phyloP scores from a whole-genome alignment of 2,888 invertebrate species.

The Congeria kusceri region DNA sequence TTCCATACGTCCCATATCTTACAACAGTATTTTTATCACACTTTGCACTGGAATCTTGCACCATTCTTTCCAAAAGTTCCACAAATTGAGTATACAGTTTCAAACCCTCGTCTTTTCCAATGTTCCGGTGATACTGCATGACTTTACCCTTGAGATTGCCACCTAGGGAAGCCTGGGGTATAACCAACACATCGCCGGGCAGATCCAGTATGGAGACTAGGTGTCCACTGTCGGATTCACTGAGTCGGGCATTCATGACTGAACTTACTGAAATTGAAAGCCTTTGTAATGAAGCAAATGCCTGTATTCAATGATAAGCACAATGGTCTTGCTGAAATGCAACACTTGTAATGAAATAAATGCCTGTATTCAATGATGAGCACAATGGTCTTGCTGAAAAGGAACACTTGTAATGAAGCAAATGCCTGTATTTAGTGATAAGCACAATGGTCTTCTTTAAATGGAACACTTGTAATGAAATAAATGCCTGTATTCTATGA shows the following conservation, averaged over 20 bases:
- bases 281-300: too few relatives aligned
- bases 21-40: conserved; percentile 71
- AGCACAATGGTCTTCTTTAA: too few relatives aligned
- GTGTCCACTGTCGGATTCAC: conserved; percentile 78
- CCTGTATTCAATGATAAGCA: too few relatives aligned
- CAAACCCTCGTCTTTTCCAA: conserved; percentile 84
- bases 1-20: conserved; percentile 85
- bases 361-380: too few relatives aligned
- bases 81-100: conserved; percentile 82
- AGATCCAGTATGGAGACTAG: conserved; percentile 82
- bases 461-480: too few relatives aligned
- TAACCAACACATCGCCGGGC: conserved; percentile 85
- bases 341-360: too few relatives aligned
- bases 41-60: conserved; percentile 62
- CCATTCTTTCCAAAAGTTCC: conserved; percentile 63
- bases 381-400: too few relatives aligned
- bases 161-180: conserved; percentile 86
- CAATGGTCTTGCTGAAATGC: too few relatives aligned
- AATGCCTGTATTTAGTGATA: too few relatives aligned
- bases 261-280: conserved; percentile 77
- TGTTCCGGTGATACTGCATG: conserved; percentile 86
- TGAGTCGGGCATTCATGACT: conserved; percentile 78
- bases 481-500: too few relatives aligned
- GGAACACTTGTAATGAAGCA: too few relatives aligned
- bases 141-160: conserved; percentile 85